phyloP scores from a whole-genome alignment of 2,113 vertebrate species.

The Daboia siamensis region DNA sequence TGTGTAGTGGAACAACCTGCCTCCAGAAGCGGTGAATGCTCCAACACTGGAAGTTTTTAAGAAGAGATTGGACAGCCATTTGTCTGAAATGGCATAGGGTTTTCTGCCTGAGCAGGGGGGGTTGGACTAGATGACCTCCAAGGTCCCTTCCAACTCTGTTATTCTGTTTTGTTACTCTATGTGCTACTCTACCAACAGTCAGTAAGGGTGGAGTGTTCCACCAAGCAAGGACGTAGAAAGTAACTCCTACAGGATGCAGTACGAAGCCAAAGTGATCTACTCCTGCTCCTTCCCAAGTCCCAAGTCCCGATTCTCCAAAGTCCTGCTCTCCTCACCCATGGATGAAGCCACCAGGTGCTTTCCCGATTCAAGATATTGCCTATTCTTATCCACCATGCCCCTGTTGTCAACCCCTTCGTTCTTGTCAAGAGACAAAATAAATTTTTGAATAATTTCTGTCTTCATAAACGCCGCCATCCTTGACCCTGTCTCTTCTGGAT shows the following conservation, averaged over 20 bases:
- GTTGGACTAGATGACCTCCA: no score
- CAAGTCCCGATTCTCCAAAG: neutral
- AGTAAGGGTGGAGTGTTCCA: neutral
- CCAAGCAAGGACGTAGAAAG: neutral
- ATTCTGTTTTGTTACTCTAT: neutral
- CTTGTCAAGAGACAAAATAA: neutral
- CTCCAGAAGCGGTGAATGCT: no score
- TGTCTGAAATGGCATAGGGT: no score
- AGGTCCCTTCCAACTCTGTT: no score
- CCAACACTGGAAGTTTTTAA: no score
- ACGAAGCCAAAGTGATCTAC: neutral
- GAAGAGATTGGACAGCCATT: no score
- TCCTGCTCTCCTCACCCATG: neutral
- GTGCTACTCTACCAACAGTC: neutral
- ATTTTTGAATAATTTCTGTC: neutral
- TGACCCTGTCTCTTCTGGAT: neutral
- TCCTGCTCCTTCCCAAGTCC: no score
- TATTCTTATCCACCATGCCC: neutral
- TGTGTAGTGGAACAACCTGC: no score
- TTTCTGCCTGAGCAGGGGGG: no score
- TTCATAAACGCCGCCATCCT: neutral
- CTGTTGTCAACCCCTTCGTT: neutral
- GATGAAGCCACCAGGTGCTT: neutral
- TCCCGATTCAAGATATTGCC: neutral
- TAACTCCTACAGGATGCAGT: no score